phyloP scores from a whole-genome alignment of 2,797 vertebrate species.

The Gadopsis marmoratus region DNA sequence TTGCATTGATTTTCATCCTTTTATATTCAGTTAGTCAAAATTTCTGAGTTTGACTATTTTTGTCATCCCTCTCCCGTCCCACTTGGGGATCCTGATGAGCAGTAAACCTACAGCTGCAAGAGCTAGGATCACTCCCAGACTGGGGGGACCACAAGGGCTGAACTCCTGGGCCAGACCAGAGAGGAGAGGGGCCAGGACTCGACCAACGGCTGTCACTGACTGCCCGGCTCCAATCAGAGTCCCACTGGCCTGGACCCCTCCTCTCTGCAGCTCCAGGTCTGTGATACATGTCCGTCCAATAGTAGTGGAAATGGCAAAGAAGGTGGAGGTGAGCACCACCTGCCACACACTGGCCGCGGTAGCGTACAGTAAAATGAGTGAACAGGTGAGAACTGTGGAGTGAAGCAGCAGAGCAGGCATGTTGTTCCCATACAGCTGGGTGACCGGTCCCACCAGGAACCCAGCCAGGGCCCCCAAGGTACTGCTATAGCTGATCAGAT shows the following conservation, averaged over 20 bases:
- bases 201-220: slow-evolving; percentile 93
- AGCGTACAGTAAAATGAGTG: slow-evolving; percentile 88
- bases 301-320: slow-evolving; percentile 93
- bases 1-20: neutral
- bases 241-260: slow-evolving; percentile 89
- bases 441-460: slow-evolving; percentile 90
- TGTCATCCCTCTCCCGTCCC: slow-evolving; percentile 62
- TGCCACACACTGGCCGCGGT: slow-evolving; percentile 84
- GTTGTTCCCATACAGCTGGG: slow-evolving; percentile 87
- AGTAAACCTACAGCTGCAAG: slow-evolving; percentile 89
- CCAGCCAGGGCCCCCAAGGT: slow-evolving; percentile 91
- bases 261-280: slow-evolving; percentile 91
- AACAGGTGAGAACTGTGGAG: slow-evolving; percentile 89
- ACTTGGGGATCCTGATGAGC: slow-evolving; percentile 84
- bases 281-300: slow-evolving; percentile 93
- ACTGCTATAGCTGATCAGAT: slow-evolving; percentile 94
- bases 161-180: slow-evolving; percentile 94
- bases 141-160: slow-evolving; percentile 93
- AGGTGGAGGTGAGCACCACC: slow-evolving; percentile 89
- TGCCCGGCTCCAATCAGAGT: slow-evolving; percentile 93
- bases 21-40: slow-evolving; percentile 22
- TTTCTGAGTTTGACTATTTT: slow-evolving; percentile 63
- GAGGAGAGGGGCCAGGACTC: slow-evolving; percentile 91
- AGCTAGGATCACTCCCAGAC: slow-evolving; percentile 89
- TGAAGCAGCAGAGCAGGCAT: slow-evolving; percentile 89